A percentile compares a stretch with the other conserved stretches of the same genome.
These are phyloP conservation scores for Plagodis dolabraria DNA, from an alignment of 2,888 invertebrate genomes.

Conservation along the genomic window DNA sequence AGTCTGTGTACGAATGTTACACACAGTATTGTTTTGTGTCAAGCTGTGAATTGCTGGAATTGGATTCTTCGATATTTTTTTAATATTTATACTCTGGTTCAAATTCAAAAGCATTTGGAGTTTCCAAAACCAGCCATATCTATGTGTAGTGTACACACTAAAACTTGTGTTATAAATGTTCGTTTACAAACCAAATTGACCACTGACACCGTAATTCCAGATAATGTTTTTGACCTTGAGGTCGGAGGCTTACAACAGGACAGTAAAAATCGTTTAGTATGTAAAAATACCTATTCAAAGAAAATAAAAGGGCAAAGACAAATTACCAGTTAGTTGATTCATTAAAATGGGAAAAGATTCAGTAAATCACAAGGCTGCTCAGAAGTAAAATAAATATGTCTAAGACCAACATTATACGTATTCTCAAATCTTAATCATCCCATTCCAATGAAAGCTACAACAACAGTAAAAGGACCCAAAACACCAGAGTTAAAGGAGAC, in stretches of 20 bases:
- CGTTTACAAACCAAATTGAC: slow-evolving; percentile 82
- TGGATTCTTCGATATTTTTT: slow-evolving; percentile 13
- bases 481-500: slow-evolving; percentile 61
- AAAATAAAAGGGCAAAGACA: slow-evolving; percentile 35
- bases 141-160: slow-evolving; percentile 51
- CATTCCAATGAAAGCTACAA: slow-evolving; percentile 46
- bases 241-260: slow-evolving; percentile 77
- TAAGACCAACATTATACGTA: too few relatives aligned
- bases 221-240: slow-evolving; percentile 80
- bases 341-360: slow-evolving; percentile 42
- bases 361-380: neutral
- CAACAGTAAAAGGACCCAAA: slow-evolving; percentile 49
- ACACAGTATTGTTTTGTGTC: slow-evolving; percentile 24
- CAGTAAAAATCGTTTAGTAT: slow-evolving; percentile 70
- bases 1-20: slow-evolving; percentile 29
- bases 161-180: slow-evolving; percentile 57
- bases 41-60: slow-evolving; percentile 38
- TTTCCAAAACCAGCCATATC: slow-evolving; percentile 56
- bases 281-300: slow-evolving; percentile 47
- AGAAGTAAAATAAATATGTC: too few relatives aligned
- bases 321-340: slow-evolving; percentile 35
- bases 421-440: slow-evolving; percentile 16
- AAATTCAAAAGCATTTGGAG: slow-evolving; percentile 6
- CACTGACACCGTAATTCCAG: slow-evolving; percentile 82
- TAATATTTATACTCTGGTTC: neutral